Conservation (phyloP, 2,797 vertebrate species). For the Brachyalestes nurse region DNA sequence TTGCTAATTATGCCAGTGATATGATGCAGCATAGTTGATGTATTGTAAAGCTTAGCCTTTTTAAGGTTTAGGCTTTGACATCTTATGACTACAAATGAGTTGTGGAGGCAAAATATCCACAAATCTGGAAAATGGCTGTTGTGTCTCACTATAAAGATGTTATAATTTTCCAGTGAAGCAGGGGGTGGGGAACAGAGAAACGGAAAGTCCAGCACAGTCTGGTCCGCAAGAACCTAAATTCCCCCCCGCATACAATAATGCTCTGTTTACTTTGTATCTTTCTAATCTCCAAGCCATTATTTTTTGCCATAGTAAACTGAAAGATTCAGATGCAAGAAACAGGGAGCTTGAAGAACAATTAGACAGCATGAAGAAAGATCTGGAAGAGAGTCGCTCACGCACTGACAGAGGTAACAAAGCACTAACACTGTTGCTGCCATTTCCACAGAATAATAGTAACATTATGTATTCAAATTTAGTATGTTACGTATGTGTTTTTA, state of each 20-base stretch:
- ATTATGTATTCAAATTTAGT: not conserved
- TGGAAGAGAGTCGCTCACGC: slow-evolving; percentile 87
- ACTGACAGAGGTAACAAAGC: slow-evolving; percentile 80
- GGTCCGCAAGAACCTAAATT: not conserved
- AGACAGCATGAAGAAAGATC: slow-evolving; percentile 88
- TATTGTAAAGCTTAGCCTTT: too few relatives aligned
- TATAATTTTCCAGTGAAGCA: too few relatives aligned
- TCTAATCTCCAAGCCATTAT: not conserved
- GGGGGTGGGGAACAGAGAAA: too few relatives aligned
- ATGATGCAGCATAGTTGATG: too few relatives aligned
- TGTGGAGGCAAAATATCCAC: too few relatives aligned
- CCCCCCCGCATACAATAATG: too few relatives aligned
- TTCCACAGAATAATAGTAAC: not conserved
- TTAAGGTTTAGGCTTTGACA: too few relatives aligned
- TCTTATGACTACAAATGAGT: too few relatives aligned
- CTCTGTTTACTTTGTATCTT: not conserved
- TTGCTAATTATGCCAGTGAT: too few relatives aligned
- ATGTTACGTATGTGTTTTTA: not conserved
- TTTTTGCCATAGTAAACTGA: slow-evolving; percentile 83
- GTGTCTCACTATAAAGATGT: too few relatives aligned
- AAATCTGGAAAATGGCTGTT: too few relatives aligned
- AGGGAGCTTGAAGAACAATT: slow-evolving; percentile 86
- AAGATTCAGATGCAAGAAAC: slow-evolving; percentile 86
- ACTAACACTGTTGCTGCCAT: not conserved
- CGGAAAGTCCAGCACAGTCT: not conserved